Evolutionary conservation across 2,797 vertebrate species (phyloP).

Genomic region (Phoebastria nigripes): DNA sequence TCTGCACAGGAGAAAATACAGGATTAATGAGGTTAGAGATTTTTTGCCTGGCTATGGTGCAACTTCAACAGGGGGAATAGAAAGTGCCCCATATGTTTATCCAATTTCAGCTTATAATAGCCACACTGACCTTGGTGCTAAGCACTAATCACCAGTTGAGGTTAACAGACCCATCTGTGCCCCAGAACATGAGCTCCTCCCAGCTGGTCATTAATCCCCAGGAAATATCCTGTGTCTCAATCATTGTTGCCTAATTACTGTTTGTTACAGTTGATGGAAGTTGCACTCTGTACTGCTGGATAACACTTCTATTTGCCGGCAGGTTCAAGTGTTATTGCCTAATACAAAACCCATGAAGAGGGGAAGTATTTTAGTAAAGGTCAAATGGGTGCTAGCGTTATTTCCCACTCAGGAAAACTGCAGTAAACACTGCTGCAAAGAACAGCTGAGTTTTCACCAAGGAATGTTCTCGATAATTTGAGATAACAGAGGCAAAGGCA

Average conservation of each 20-base stretch:
- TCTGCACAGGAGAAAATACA: not conserved
- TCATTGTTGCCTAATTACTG: conserved; percentile 61
- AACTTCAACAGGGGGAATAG: not conserved
- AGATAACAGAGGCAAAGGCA: conserved; percentile 46
- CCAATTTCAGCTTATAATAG: conserved; percentile 29
- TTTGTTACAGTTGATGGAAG: conserved; percentile 54
- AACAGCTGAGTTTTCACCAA: conserved; percentile 57
- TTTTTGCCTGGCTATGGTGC: not conserved
- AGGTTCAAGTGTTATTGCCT: conserved; percentile 47
- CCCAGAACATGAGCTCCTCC: conserved; percentile 26
- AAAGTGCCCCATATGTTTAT: not conserved
- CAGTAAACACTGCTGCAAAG: conserved; percentile 45
- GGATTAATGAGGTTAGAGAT: not conserved
- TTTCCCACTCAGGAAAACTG: conserved; percentile 24
- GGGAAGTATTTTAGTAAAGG: conserved; percentile 46
- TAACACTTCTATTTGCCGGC: conserved; percentile 22
- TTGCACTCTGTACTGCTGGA: conserved; percentile 53
- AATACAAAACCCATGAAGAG: conserved; percentile 1
- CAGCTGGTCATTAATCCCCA: conserved; percentile 54
- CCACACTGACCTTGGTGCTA: conserved; percentile 22
- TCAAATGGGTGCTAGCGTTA: not conserved
- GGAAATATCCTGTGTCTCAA: conserved; percentile 62
- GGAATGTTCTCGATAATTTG: conserved; percentile 43
- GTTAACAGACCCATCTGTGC: conserved; percentile 33
- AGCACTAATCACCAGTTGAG: not conserved